Evolutionary conservation across 1,140 invertebrate genomes (phyloP).

Genomic region (Psilanteris sp.): DNA sequence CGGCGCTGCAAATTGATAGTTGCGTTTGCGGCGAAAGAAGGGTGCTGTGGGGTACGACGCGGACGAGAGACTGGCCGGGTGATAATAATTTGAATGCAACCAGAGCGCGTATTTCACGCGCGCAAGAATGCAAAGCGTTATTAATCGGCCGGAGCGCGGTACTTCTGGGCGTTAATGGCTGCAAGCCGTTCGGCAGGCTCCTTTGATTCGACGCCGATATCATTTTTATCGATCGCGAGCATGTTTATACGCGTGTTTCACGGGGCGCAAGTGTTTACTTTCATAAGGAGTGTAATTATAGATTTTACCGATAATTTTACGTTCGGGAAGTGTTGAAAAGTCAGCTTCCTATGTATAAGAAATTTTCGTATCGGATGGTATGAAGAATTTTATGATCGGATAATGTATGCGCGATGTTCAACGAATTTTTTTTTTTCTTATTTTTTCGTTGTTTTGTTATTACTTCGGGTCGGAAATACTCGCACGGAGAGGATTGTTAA

Average conservation of each 20-base stretch:
- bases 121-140: constrained; percentile 35
- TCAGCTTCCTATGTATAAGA: background rate
- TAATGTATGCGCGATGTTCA: no score
- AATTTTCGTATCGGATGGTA: no score
- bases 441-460: no score
- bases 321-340: constrained; percentile 6
- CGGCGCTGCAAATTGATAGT: constrained; percentile 72
- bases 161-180: constrained; percentile 15
- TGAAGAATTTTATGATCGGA: no score
- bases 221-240: constrained; percentile 14
- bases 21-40: constrained; percentile 37
- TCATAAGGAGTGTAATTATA: constrained; percentile 14
- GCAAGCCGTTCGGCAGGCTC: constrained; percentile 1
- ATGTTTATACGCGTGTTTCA: constrained; percentile 2
- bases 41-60: constrained; percentile 31
- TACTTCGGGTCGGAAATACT: no score
- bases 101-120: constrained; percentile 27
- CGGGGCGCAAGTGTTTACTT: constrained; percentile 6
- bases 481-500: no score
- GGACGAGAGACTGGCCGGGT: constrained; percentile 30
- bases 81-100: constrained; percentile 56
- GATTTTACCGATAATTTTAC: constrained; percentile 9
- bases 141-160: constrained; percentile 18
- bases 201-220: constrained; percentile 24
- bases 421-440: no score